A percentile compares a stretch with the other conserved stretches of the same genome.
Evolutionary conservation across 2,113 vertebrate genomes (phyloP).

Genomic region (Bufo gargarizans): DNA sequence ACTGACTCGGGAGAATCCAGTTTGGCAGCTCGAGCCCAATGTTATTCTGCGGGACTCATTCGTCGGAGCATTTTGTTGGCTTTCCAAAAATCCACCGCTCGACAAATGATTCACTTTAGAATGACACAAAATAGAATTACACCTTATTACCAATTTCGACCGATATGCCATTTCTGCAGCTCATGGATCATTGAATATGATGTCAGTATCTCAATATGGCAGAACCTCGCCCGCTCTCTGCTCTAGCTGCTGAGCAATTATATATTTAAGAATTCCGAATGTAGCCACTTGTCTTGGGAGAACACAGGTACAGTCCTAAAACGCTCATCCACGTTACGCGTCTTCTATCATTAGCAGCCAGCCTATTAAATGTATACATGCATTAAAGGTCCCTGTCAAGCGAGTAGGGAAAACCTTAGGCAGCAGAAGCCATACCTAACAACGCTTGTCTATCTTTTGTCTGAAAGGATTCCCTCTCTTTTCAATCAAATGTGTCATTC

Average conservation of each 20-base stretch:
- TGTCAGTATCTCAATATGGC: conserved; percentile 28
- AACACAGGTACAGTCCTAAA: neutral
- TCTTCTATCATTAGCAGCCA: conserved; percentile 25
- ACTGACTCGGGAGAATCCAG: neutral
- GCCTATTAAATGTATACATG: conserved; percentile 47
- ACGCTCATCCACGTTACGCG: conserved; percentile 6
- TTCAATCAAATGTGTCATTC: conserved; percentile 63
- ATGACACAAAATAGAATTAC: conserved; percentile 4
- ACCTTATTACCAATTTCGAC: conserved; percentile 16
- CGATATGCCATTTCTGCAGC: neutral
- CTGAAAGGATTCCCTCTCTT: conserved; percentile 62
- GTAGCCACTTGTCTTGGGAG: conserved; percentile 15
- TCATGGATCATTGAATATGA: conserved; percentile 32
- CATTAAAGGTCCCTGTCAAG: conserved; percentile 42
- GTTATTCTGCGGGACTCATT: neutral
- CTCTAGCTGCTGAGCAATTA: neutral
- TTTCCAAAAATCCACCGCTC: neutral
- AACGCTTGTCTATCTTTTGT: conserved; percentile 64
- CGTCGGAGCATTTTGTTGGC: neutral
- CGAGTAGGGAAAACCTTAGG: conserved; percentile 61
- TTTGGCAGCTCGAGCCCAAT: neutral
- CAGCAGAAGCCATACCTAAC: conserved; percentile 51
- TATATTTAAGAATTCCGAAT: conserved; percentile 30
- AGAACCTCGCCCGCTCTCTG: neutral
- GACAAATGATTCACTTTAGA: conserved; percentile 16